A percentile compares a stretch with the other conserved stretches of the same genome.
These are phyloP conservation scores for Azorinus chamasolen DNA, from an alignment of 2,888 invertebrate species.

Conservation along the genomic window DNA sequence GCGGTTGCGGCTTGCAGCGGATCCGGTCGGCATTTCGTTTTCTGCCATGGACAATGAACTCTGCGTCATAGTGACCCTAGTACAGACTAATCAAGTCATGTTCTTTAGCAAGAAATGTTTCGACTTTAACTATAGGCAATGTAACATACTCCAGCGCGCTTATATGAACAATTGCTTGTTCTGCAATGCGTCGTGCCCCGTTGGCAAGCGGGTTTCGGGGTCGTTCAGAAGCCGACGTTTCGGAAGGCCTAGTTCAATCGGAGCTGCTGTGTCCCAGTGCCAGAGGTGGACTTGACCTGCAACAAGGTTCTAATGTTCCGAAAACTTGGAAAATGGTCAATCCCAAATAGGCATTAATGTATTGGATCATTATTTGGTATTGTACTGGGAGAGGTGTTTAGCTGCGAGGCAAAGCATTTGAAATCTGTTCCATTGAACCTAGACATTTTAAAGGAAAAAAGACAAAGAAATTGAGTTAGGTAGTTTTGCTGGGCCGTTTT, in stretches of 20 bases:
- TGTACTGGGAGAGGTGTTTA: not conserved
- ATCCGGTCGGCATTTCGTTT: too few species aligned
- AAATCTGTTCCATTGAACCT: slow-evolving; percentile 21
- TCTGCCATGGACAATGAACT: too few species aligned
- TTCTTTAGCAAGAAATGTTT: slow-evolving; percentile 2
- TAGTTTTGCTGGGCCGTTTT: slow-evolving; percentile 31
- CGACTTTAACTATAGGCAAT: slow-evolving; percentile 8
- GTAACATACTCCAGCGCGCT: not conserved
- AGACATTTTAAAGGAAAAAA: slow-evolving; percentile 20
- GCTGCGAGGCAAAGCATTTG: slow-evolving; percentile 1
- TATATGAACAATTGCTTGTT: not conserved
- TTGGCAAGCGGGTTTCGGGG: not conserved
- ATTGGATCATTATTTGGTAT: too few species aligned
- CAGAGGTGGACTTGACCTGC: not conserved
- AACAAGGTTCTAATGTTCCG: not conserved
- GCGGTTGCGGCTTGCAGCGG: too few species aligned
- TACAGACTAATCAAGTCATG: too few species aligned
- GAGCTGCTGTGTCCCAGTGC: not conserved
- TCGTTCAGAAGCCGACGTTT: not conserved
- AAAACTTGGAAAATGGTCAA: too few species aligned
- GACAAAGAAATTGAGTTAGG: slow-evolving; percentile 17
- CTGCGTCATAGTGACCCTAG: too few species aligned
- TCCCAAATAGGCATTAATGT: too few species aligned
- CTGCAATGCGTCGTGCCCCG: not conserved
- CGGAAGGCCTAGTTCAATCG: not conserved